Conservation (phyloP, 2,888 invertebrate genomes). For the Trichopria drosophilae region DNA sequence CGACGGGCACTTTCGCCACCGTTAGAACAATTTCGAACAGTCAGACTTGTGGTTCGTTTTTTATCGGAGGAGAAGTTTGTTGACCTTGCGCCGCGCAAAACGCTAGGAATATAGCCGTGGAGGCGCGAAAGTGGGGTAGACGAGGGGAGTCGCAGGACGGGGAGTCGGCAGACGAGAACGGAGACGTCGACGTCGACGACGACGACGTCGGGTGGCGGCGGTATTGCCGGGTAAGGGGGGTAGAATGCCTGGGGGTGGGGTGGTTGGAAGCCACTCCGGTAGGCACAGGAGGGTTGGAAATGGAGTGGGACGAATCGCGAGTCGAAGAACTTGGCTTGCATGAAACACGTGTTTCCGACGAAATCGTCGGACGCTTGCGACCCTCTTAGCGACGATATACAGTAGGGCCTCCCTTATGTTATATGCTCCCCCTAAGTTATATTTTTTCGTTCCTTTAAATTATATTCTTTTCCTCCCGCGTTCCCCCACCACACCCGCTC, state of each 20-base stretch:
- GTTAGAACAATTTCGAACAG: slow-evolving; percentile 47
- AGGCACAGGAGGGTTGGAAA: slow-evolving; percentile 12
- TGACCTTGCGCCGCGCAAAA: slow-evolving; percentile 50
- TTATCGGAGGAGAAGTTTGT: slow-evolving; percentile 49
- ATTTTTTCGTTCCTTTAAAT: no score
- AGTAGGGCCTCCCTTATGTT: no score
- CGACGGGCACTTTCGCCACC: slow-evolving; percentile 37
- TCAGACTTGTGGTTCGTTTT: slow-evolving; percentile 45
- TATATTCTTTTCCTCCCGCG: no score
- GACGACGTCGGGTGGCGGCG: neutral
- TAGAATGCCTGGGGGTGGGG: slow-evolving; percentile 6
- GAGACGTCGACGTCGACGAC: slow-evolving; percentile 20
- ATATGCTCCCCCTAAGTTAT: no score
- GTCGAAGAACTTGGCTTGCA: slow-evolving; percentile 43
- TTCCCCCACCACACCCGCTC: no score
- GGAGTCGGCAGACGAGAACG: slow-evolving; percentile 30
- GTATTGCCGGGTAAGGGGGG: slow-evolving; percentile 4
- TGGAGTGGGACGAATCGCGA: slow-evolving; percentile 41
- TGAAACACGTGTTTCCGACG: slow-evolving; percentile 38
- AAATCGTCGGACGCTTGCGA: no score
- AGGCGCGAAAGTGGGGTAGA: slow-evolving; percentile 47
- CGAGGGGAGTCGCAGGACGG: slow-evolving; percentile 28
- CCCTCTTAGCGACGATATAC: no score
- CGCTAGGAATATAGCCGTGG: slow-evolving; percentile 47
- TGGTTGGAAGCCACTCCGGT: slow-evolving; percentile 4